Evolutionary conservation across 1,140 invertebrate species (phyloP).

Genomic region (Trichomalopsis sarcophagae): DNA sequence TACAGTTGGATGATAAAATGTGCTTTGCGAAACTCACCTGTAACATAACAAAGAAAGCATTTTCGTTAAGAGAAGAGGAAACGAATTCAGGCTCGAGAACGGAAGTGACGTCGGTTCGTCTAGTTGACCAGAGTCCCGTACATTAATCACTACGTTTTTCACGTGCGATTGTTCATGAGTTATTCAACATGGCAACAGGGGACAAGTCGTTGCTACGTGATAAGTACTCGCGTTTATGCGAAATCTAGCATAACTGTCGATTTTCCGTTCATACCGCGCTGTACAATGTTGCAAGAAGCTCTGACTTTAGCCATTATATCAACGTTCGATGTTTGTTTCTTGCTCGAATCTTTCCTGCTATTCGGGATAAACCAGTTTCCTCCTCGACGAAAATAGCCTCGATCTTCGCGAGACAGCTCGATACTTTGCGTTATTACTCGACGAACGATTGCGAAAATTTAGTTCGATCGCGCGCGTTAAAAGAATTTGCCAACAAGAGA

Average conservation of each 20-base stretch:
- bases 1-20: background rate
- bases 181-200: slow-evolving; percentile 1
- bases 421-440: too few species aligned
- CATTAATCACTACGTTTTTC: background rate
- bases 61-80: too few species aligned
- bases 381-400: too few species aligned
- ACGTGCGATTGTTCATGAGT: slow-evolving; percentile 11
- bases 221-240: background rate
- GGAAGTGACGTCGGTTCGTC: background rate
- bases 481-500: too few species aligned
- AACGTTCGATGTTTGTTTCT: too few species aligned
- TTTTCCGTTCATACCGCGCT: background rate
- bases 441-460: too few species aligned
- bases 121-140: background rate
- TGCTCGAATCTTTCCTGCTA: too few species aligned
- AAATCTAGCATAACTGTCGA: slow-evolving; percentile 32
- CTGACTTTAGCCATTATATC: too few species aligned
- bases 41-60: background rate
- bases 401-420: too few species aligned
- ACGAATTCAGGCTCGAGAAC: too few species aligned
- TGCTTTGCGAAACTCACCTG: slow-evolving; percentile 18
- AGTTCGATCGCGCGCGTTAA: too few species aligned
- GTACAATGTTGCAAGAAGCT: background rate
- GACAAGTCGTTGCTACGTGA: background rate
- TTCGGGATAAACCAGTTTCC: too few species aligned